Conservation (phyloP, 2,888 invertebrate species). For the Eupithecia dodoneata region DNA sequence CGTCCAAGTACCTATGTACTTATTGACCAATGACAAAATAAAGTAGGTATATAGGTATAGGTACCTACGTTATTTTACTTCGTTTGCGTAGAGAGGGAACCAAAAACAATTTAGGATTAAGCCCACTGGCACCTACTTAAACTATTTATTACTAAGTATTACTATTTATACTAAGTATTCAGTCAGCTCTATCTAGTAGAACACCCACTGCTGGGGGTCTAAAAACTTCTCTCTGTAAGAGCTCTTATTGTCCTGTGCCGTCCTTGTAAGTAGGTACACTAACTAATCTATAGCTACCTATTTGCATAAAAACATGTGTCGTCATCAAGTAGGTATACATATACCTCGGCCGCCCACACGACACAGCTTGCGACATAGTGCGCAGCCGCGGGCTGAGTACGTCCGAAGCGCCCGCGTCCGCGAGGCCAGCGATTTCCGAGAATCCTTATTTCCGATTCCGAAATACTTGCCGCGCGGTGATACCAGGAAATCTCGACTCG, state of each 20-base stretch:
- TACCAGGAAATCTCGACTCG: conserved; percentile 77
- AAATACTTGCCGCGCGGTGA: conserved; percentile 73
- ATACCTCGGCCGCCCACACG: conserved; percentile 9
- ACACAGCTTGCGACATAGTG: conserved; percentile 24
- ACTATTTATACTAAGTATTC: too few species aligned
- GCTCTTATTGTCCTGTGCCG: neutral
- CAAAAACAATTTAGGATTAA: neutral
- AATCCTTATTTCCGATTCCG: conserved; percentile 82
- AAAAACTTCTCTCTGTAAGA: too few species aligned
- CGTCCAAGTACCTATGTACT: too few species aligned
- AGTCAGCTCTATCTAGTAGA: too few species aligned
- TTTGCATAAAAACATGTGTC: conserved; percentile 1
- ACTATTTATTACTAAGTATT: too few species aligned
- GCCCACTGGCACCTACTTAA: too few species aligned
- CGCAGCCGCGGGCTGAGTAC: conserved; percentile 41
- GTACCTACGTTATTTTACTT: neutral
- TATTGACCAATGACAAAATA: too few species aligned
- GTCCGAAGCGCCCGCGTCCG: conserved; percentile 53
- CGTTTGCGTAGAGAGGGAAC: neutral
- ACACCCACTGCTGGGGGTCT: too few species aligned
- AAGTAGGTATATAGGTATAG: too few species aligned
- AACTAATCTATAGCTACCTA: neutral
- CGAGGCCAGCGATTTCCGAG: conserved; percentile 77
- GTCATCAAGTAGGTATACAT: conserved; percentile 9
- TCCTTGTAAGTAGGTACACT: neutral